A percentile compares a stretch with the other conserved stretches of the same genome.
Evolutionary conservation across 53 echinoderm and acorn worm genomes (phyloP).

Genomic region (Luidia sarsii): DNA sequence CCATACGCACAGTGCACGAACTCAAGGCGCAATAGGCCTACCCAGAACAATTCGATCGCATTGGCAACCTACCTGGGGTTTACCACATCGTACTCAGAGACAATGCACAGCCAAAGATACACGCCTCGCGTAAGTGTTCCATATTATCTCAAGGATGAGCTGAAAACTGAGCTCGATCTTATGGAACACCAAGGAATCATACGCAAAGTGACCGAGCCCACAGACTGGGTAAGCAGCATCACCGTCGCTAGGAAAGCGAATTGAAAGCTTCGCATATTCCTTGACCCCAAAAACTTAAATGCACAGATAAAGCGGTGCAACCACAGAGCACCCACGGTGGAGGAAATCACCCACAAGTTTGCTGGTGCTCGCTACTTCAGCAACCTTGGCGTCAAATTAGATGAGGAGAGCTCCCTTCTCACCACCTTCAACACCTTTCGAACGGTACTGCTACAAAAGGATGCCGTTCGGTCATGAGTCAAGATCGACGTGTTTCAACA

Average conservation of each 20-base stretch:
- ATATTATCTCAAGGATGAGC: slow-evolving; percentile 33
- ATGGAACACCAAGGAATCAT: slow-evolving; percentile 42
- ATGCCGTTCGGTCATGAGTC: slow-evolving; percentile 55
- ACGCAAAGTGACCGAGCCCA: slow-evolving; percentile 40
- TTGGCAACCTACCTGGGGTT: slow-evolving; percentile 10
- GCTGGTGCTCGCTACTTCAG: slow-evolving; percentile 14
- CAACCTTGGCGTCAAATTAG: slow-evolving; percentile 15
- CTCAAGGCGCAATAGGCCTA: background rate
- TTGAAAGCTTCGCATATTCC: slow-evolving; percentile 32
- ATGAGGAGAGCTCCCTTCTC: background rate
- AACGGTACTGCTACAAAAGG: slow-evolving; percentile 19
- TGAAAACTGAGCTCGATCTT: slow-evolving; percentile 19
- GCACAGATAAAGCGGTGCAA: slow-evolving; percentile 40
- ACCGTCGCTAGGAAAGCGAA: background rate
- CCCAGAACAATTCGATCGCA: slow-evolving; percentile 12
- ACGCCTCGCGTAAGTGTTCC: slow-evolving; percentile 19
- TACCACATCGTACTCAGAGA: slow-evolving; percentile 20
- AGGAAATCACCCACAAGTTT: slow-evolving; percentile 42
- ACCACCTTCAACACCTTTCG: slow-evolving; percentile 50
- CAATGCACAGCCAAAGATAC: slow-evolving; percentile 9
- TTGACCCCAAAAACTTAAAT: slow-evolving; percentile 61
- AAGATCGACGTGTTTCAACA: slow-evolving; percentile 66
- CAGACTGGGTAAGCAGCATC: slow-evolving; percentile 33
- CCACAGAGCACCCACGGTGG: slow-evolving; percentile 58
- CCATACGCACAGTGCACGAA: background rate